Conservation (phyloP, 2,888 invertebrate genomes). For the Synergus itoensis region DNA sequence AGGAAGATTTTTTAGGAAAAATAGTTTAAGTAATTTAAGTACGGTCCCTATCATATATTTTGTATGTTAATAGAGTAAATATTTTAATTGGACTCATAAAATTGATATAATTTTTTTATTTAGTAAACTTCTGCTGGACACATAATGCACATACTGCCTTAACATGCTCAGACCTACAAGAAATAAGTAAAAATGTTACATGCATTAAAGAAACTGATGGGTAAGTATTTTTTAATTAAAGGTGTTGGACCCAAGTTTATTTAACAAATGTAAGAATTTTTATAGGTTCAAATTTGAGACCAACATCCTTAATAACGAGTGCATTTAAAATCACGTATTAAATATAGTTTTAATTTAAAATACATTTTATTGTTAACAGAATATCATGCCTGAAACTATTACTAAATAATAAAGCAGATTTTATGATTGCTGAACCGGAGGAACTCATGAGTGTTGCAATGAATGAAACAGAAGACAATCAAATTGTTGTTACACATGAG, state of each 20-base stretch:
- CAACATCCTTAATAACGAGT: too few relatives aligned
- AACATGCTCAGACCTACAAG: too few relatives aligned
- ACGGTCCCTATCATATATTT: too few relatives aligned
- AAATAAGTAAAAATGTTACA: slow-evolving; percentile 11
- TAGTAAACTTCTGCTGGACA: too few relatives aligned
- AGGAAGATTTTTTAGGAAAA: too few relatives aligned
- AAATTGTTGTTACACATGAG: slow-evolving; percentile 85
- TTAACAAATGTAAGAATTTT: background rate
- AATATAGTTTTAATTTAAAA: background rate
- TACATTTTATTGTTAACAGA: slow-evolving; percentile 76
- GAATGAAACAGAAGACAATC: slow-evolving; percentile 79
- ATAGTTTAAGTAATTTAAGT: too few relatives aligned
- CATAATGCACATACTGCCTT: too few relatives aligned
- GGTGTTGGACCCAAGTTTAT: too few relatives aligned
- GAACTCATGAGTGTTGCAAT: slow-evolving; percentile 87
- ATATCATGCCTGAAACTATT: slow-evolving; percentile 90
- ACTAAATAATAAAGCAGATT: slow-evolving; percentile 88
- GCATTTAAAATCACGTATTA: background rate
- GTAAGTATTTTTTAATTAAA: slow-evolving; percentile 74
- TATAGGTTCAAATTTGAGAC: too few relatives aligned
- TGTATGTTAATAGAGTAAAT: too few relatives aligned
- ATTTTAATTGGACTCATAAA: too few relatives aligned
- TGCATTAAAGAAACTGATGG: slow-evolving; percentile 87
- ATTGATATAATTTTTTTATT: too few relatives aligned
- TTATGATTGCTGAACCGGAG: slow-evolving; percentile 91